Conservation (phyloP, 2,888 invertebrate species). For the Chouioia cunea region DNA sequence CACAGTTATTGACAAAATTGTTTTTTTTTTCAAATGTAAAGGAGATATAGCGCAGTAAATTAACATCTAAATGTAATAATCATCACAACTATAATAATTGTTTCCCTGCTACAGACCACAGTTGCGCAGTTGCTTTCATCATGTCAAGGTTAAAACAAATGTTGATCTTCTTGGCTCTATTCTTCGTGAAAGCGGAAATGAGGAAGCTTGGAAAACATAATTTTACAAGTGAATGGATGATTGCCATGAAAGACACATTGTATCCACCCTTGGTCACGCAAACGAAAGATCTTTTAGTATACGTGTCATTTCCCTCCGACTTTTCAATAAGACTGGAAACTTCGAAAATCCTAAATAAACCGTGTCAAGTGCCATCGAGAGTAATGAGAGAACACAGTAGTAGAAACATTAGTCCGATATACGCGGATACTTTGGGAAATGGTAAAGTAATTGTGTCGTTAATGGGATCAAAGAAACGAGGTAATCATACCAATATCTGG, state of each 20-base stretch:
- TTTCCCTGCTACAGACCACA: neutral
- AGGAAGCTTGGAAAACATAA: conserved; percentile 27
- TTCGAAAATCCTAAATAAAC: conserved; percentile 24
- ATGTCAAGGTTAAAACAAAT: conserved; percentile 9
- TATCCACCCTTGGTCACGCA: conserved; percentile 26
- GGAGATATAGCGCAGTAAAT: no score
- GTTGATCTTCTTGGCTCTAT: neutral
- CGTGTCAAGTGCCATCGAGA: conserved; percentile 15
- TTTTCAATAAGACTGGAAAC: conserved; percentile 27
- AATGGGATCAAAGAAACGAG: conserved; percentile 2
- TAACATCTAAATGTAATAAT: neutral
- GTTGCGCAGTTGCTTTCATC: neutral
- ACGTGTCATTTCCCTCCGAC: conserved; percentile 28
- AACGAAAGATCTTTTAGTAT: conserved; percentile 10
- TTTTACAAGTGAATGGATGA: conserved; percentile 38
- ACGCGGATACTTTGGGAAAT: conserved; percentile 26
- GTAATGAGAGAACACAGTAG: conserved; percentile 14
- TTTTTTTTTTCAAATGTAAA: no score
- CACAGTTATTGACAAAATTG: no score
- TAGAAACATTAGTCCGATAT: neutral
- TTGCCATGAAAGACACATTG: conserved; percentile 13
- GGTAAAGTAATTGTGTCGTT: conserved; percentile 28
- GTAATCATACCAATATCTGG: conserved; percentile 20
- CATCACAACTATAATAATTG: neutral
- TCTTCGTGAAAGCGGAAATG: conserved; percentile 19